A percentile compares a stretch with the other conserved stretches of the same genome.
phyloP scores from a whole-genome alignment of 1,140 invertebrate species.

The Procambarus virginalis region DNA sequence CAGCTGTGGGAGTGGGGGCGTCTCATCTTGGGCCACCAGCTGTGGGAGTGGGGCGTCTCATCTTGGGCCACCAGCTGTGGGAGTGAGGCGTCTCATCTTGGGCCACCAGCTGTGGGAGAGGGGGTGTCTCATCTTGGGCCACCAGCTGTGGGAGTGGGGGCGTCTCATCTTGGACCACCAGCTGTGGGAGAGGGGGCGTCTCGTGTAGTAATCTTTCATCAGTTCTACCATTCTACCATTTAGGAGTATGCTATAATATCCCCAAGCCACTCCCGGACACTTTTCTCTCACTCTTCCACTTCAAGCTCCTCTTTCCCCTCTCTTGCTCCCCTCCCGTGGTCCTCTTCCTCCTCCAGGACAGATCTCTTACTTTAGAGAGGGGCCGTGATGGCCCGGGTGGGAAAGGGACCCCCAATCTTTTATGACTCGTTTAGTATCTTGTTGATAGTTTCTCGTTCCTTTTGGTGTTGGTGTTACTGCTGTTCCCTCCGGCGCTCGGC shows the following conservation, averaged over 20 bases:
- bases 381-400: too few species aligned
- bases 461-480: neutral
- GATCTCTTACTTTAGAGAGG: too few species aligned
- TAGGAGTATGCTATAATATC: neutral
- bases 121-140: too few species aligned
- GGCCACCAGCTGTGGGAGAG: too few species aligned
- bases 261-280: neutral
- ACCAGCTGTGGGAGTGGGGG: too few species aligned
- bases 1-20: too few species aligned
- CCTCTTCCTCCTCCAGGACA: neutral
- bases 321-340: neutral
- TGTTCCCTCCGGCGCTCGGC: neutral
- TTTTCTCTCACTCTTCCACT: neutral
- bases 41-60: too few species aligned
- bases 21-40: too few species aligned
- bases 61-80: too few species aligned
- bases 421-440: neutral
- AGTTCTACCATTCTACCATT: neutral
- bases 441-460: neutral
- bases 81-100: too few species aligned
- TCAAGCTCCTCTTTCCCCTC: neutral
- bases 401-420: neutral
- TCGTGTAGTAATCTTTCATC: too few species aligned
- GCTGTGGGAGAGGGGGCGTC: neutral
- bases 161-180: too few species aligned